These are phyloP conservation scores for Clarias magur DNA, from an alignment of 2,113 vertebrate genomes.

Conservation along the genomic window DNA sequence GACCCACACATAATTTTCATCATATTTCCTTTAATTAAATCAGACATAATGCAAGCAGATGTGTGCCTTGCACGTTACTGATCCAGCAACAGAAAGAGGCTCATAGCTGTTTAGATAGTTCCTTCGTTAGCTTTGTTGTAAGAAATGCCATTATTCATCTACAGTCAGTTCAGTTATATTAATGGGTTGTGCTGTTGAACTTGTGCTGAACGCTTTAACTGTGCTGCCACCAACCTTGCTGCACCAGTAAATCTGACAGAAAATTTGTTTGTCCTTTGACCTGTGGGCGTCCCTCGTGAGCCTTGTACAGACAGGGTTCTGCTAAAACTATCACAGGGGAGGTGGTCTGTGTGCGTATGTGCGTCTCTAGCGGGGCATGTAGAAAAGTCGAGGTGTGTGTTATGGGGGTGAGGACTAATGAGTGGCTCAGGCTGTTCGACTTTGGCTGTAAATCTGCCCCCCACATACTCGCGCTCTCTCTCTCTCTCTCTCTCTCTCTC, in stretches of 20 bases:
- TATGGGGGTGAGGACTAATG: slow-evolving; percentile 60
- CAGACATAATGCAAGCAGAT: slow-evolving; percentile 10
- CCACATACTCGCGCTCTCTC: slow-evolving; percentile 9
- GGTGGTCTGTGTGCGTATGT: slow-evolving; percentile 24
- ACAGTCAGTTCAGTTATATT: slow-evolving; percentile 16
- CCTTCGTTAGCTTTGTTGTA: slow-evolving; percentile 2
- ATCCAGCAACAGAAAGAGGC: neutral
- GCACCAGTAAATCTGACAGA: slow-evolving; percentile 68
- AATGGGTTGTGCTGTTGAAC: slow-evolving; percentile 45
- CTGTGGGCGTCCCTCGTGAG: slow-evolving; percentile 60
- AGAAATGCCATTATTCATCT: slow-evolving; percentile 31
- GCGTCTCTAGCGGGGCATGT: slow-evolving; percentile 22
- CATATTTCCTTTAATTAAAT: slow-evolving; percentile 35
- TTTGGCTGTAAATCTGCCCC: slow-evolving; percentile 56
- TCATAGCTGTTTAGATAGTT: slow-evolving; percentile 9
- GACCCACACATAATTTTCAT: slow-evolving; percentile 22
- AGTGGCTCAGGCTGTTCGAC: slow-evolving; percentile 59
- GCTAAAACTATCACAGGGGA: slow-evolving; percentile 70
- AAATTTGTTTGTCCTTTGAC: slow-evolving; percentile 78
- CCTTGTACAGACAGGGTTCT: slow-evolving; percentile 59
- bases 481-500: neutral
- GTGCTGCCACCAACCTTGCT: slow-evolving; percentile 67
- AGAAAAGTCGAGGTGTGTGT: slow-evolving; percentile 41
- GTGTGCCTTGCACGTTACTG: neutral
- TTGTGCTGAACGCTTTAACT: slow-evolving; percentile 58